Evolutionary conservation across 2,113 vertebrate species (phyloP).

Genomic region (Pseudorasbora parva): DNA sequence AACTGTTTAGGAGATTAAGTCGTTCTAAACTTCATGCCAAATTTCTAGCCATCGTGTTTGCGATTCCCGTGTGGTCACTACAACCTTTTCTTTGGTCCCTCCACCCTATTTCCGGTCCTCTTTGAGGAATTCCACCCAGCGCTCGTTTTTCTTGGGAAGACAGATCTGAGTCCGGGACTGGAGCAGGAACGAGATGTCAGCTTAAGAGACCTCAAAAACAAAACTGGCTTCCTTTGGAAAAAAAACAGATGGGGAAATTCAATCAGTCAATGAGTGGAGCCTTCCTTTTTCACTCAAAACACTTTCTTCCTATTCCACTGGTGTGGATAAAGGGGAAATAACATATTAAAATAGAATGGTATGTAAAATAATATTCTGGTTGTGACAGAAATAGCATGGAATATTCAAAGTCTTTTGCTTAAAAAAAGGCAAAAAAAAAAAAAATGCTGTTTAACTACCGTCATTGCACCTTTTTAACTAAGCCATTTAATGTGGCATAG

Average conservation of each 20-base stretch:
- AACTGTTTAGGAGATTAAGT: slow-evolving; percentile 18
- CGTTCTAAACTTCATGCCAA: slow-evolving; percentile 37
- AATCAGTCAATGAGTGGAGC: slow-evolving; percentile 9
- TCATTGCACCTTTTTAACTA: neutral
- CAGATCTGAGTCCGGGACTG: slow-evolving; percentile 36
- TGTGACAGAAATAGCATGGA: slow-evolving; percentile 1
- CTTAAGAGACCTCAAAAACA: slow-evolving; percentile 49
- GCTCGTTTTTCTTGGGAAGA: slow-evolving; percentile 59
- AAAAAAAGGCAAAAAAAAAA: neutral
- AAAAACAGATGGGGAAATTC: slow-evolving; percentile 29
- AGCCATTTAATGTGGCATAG: neutral
- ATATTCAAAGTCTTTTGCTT: neutral
- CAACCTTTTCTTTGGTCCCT: slow-evolving; percentile 36
- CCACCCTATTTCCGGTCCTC: slow-evolving; percentile 62
- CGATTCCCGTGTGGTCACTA: slow-evolving; percentile 58
- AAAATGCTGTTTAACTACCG: neutral
- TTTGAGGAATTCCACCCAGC: slow-evolving; percentile 57
- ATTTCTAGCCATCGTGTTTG: slow-evolving; percentile 59
- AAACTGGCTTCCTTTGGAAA: slow-evolving; percentile 48
- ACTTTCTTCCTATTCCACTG: slow-evolving; percentile 30
- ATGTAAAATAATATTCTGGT: slow-evolving; percentile 33
- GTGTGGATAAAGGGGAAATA: slow-evolving; percentile 28
- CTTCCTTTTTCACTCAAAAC: slow-evolving; percentile 39
- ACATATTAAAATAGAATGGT: slow-evolving; percentile 40
- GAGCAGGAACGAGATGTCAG: slow-evolving; percentile 43